Evolutionary conservation across 2,113 vertebrate genomes (phyloP).

Genomic region (Crotalus viridis): DNA sequence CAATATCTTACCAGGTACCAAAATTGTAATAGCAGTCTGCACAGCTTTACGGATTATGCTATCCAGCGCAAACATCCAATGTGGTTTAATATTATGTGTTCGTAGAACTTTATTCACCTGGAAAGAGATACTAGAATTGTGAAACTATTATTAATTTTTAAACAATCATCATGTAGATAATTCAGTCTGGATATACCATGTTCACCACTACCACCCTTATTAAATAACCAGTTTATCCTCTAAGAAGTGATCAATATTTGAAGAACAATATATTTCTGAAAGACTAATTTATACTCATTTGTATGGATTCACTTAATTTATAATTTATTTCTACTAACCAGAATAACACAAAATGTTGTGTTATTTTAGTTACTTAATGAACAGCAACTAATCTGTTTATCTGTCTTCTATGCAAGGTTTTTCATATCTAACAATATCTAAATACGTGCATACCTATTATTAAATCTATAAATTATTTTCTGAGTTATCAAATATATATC

Average conservation of each 20-base stretch:
- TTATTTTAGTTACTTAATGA: neutral
- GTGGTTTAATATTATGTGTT: constrained; percentile 98
- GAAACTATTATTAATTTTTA: neutral
- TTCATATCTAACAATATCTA: neutral
- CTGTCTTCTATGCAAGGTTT: neutral
- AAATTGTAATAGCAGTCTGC: constrained; percentile 94
- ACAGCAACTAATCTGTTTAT: neutral
- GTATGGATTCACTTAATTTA: neutral
- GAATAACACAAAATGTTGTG: neutral
- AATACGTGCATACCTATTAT: neutral
- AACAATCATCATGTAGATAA: neutral
- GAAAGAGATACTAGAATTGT: constrained; percentile 48
- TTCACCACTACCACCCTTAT: neutral
- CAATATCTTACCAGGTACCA: constrained; percentile 88
- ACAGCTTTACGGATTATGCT: constrained; percentile 98
- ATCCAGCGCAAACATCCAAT: constrained; percentile 99
- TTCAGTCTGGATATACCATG: neutral
- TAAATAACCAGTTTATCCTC: neutral
- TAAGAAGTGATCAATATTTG: neutral
- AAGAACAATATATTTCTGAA: neutral
- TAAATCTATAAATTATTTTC: neutral
- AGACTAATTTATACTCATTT: neutral
- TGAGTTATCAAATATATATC: neutral
- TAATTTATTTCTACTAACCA: constrained; percentile 8
- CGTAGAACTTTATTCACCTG: constrained; percentile 97